Evolutionary conservation across 2,888 invertebrate genomes (phyloP).

Genomic region (Choreutis nemorana): DNA sequence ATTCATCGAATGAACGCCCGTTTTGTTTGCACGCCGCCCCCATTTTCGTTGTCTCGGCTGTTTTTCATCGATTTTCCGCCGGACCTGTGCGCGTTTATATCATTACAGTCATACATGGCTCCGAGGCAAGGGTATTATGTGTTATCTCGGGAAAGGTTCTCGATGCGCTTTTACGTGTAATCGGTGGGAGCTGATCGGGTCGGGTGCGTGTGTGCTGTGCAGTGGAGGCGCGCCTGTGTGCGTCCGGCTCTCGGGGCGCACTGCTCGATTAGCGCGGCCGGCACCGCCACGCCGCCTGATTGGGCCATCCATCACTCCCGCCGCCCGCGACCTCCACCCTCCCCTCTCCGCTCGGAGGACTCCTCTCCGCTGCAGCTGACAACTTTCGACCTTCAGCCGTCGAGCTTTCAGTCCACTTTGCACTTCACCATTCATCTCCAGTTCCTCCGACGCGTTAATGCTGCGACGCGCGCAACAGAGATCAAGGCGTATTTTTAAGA

Average conservation of each 20-base stretch:
- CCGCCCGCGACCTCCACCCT: conserved; percentile 34
- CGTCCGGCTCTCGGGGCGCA: conserved; percentile 44
- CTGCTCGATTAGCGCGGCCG: conserved; percentile 59
- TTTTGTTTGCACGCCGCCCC: conserved; percentile 31
- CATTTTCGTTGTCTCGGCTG: conserved; percentile 35
- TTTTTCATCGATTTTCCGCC: conserved; percentile 51
- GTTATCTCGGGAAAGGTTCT: conserved; percentile 31
- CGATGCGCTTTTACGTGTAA: conserved; percentile 45
- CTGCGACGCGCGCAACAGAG: conserved; percentile 51
- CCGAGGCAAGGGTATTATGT: conserved; percentile 23
- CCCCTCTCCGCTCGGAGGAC: conserved; percentile 34
- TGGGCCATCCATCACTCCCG: conserved; percentile 65
- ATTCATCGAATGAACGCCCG: conserved; percentile 34
- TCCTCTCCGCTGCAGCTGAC: conserved; percentile 9
- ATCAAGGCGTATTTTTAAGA: conserved; percentile 61
- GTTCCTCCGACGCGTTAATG: conserved; percentile 36
- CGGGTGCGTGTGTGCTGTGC: conserved; percentile 14
- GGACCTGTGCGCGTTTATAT: conserved; percentile 16
- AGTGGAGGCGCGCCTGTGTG: conserved; percentile 35
- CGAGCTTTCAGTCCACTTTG: conserved; percentile 17
- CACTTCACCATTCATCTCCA: conserved; percentile 7
- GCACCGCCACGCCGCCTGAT: conserved; percentile 60
- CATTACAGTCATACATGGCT: conserved; percentile 1
- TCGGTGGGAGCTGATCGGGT: conserved; percentile 21
- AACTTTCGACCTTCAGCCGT: conserved; percentile 23